These are phyloP conservation scores for Ennomos quercinarius DNA, from an alignment of 2,888 invertebrate species.

Conservation along the genomic window DNA sequence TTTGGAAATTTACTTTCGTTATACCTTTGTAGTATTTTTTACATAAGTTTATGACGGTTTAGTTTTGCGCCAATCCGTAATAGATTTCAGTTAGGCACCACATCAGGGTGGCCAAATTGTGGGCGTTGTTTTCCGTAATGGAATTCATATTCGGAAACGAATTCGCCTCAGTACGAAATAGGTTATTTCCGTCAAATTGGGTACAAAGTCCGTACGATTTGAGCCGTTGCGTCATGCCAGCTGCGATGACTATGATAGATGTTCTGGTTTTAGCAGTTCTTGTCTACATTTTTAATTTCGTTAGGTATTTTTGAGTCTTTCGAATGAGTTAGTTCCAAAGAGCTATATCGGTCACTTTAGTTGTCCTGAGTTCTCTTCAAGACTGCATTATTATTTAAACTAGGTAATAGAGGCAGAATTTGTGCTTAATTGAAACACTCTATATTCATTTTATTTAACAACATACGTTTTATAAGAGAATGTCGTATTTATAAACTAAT, in stretches of 20 bases:
- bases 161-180: constrained; percentile 37
- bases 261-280: constrained; percentile 25
- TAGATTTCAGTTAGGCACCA: constrained; percentile 15
- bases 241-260: constrained; percentile 32
- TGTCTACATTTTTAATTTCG: constrained; percentile 17
- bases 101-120: constrained; percentile 48
- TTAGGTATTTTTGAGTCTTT: constrained; percentile 16
- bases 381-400: too few relatives aligned
- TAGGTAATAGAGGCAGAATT: too few relatives aligned
- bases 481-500: not conserved
- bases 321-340: not conserved
- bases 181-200: constrained; percentile 41
- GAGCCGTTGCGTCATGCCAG: constrained; percentile 36
- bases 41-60: constrained; percentile 3
- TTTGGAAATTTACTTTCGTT: too few relatives aligned
- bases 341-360: too few relatives aligned
- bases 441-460: too few relatives aligned
- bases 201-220: constrained; percentile 39
- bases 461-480: too few relatives aligned
- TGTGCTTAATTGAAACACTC: too few relatives aligned
- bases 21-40: not conserved
- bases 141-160: constrained; percentile 50
- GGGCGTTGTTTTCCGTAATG: constrained; percentile 64
- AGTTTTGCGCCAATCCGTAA: constrained; percentile 33
- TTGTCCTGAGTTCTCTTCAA: too few relatives aligned